These are phyloP conservation scores for Periophthalmus magnuspinnatus DNA, from an alignment of 2,797 vertebrate genomes.

Conservation along the genomic window DNA sequence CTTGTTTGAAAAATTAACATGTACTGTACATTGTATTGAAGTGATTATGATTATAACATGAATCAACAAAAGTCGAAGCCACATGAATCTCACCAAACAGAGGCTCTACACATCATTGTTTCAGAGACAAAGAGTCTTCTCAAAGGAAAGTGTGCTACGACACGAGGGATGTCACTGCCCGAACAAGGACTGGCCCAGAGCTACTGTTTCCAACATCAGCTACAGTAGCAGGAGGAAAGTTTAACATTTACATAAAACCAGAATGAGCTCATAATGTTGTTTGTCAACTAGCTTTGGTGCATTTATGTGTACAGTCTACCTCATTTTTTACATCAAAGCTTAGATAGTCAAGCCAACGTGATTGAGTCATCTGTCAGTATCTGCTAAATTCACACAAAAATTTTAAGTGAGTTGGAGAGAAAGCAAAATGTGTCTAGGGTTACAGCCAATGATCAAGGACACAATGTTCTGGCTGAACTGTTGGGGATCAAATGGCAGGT, in stretches of 20 bases:
- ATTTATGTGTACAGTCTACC: no score
- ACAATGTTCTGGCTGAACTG: conserved; percentile 51
- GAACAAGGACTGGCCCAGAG: conserved; percentile 28
- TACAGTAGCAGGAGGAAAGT: conserved; percentile 20
- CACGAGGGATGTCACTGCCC: conserved; percentile 23
- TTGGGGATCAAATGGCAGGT: conserved; percentile 15
- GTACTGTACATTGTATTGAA: no score
- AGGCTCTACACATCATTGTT: conserved; percentile 32
- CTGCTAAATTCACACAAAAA: conserved; percentile 60
- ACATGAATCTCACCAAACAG: not conserved
- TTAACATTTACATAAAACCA: conserved; percentile 15
- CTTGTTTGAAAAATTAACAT: no score
- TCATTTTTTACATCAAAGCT: not conserved
- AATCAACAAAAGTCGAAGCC: not conserved
- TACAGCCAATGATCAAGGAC: conserved; percentile 58
- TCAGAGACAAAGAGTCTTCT: conserved; percentile 32
- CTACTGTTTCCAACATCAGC: conserved; percentile 22
- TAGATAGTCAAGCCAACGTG: not conserved
- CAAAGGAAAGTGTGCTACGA: conserved; percentile 35
- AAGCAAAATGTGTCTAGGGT: conserved; percentile 50
- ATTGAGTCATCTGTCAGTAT: not conserved
- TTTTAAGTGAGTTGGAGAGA: conserved; percentile 35
- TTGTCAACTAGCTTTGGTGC: not conserved
- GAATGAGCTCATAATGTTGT: conserved; percentile 6
- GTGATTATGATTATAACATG: not conserved